These are phyloP conservation scores for Calliphora vomitoria DNA, from an alignment of 2,888 invertebrate species.

Conservation along the genomic window DNA sequence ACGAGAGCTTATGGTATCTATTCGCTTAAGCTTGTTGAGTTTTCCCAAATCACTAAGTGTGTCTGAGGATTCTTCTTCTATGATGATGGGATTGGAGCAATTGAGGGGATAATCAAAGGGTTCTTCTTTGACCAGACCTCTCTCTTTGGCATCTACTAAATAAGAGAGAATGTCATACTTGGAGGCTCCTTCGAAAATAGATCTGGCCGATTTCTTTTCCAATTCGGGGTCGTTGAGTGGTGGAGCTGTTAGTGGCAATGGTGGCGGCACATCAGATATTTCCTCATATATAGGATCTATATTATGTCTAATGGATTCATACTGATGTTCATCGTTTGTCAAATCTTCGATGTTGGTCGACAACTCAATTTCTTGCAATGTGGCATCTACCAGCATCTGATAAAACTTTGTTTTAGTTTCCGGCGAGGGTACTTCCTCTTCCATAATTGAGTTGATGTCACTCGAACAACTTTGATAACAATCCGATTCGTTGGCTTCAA, in stretches of 20 bases:
- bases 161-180: conserved; percentile 96
- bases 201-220: conserved; percentile 88
- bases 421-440: conserved; percentile 84
- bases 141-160: conserved; percentile 93
- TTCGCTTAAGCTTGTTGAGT: conserved; percentile 84
- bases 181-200: conserved; percentile 92
- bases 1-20: conserved; percentile 86
- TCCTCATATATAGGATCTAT: conserved; percentile 92
- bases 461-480: conserved; percentile 90
- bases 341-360: conserved; percentile 86
- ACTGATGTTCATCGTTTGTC: conserved; percentile 90
- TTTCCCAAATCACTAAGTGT: conserved; percentile 86
- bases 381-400: conserved; percentile 89
- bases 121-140: conserved; percentile 89
- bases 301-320: conserved; percentile 88
- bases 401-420: conserved; percentile 89
- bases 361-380: conserved; percentile 88
- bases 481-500: conserved; percentile 88
- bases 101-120: conserved; percentile 88
- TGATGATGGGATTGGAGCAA: conserved; percentile 85
- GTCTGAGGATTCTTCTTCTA: conserved; percentile 87
- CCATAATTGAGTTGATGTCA: conserved; percentile 88
- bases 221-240: conserved; percentile 90
- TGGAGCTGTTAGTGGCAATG: conserved; percentile 91
- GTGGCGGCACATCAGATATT: conserved; percentile 91